Evolutionary conservation across 2,113 vertebrate species (phyloP).

Genomic region (Alces alces): DNA sequence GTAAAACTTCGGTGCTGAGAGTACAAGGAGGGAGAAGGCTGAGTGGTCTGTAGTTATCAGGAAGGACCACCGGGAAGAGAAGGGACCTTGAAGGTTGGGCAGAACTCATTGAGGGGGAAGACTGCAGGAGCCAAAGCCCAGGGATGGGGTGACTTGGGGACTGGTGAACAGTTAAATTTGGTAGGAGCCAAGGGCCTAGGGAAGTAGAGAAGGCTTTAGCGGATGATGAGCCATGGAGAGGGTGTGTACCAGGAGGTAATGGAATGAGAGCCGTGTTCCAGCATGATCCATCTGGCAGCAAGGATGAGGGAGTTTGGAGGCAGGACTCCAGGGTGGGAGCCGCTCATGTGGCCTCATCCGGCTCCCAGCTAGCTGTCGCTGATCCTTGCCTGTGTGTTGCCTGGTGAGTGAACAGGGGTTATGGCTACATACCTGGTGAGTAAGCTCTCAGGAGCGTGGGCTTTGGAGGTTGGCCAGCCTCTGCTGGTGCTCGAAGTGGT

Average conservation of each 20-base stretch:
- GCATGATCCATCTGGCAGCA: background rate
- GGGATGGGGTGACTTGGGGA: background rate
- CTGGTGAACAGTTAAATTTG: background rate
- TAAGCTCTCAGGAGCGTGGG: background rate
- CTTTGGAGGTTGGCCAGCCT: background rate
- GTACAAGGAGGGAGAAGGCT: background rate
- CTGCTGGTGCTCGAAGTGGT: background rate
- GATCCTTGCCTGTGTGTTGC: background rate
- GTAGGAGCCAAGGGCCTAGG: background rate
- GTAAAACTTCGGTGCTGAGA: background rate
- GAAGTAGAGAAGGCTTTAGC: background rate
- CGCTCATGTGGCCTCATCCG: background rate
- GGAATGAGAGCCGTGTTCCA: background rate
- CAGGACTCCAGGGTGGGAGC: background rate
- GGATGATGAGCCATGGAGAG: background rate
- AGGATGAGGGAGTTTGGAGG: background rate
- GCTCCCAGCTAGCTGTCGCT: background rate
- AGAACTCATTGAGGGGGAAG: background rate
- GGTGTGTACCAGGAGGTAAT: background rate
- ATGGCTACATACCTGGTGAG: background rate
- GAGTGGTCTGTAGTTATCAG: background rate
- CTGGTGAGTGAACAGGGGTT: background rate
- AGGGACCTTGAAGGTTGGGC: background rate
- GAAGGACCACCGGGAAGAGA: background rate
- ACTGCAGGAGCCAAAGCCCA: background rate